Conservation (phyloP, 2,113 vertebrate genomes). For the Melanerpes aurifrons region DNA sequence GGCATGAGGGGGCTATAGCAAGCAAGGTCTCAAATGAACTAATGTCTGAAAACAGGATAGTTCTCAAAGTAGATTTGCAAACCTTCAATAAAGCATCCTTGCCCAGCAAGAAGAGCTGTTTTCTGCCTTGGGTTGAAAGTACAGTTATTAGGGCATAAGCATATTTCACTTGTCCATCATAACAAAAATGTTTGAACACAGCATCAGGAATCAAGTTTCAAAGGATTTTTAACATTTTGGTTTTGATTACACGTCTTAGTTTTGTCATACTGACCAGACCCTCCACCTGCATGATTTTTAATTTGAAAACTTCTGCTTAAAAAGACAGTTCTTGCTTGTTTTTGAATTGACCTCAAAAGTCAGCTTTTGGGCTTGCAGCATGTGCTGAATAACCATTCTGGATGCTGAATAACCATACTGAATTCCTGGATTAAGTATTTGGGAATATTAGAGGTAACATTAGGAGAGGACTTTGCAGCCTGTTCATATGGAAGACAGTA, state of each 20-base stretch:
- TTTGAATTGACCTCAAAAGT: background rate
- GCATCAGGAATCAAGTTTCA: background rate
- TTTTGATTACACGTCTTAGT: background rate
- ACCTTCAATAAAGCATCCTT: background rate
- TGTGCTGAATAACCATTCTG: background rate
- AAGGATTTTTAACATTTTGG: background rate
- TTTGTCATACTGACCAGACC: background rate
- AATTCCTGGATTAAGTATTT: background rate
- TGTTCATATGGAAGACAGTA: background rate
- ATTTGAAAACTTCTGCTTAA: background rate
- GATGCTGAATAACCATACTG: too few relatives aligned
- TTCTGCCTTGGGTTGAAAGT: background rate
- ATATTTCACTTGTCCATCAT: background rate
- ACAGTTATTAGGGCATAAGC: background rate
- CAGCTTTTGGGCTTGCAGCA: background rate
- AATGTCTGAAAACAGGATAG: background rate
- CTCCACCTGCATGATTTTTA: background rate
- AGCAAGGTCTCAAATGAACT: background rate
- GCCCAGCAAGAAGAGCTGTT: background rate
- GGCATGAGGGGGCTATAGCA: slow-evolving; percentile 25
- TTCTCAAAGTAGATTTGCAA: slow-evolving; percentile 22
- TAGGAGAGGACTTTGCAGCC: background rate
- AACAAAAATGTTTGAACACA: background rate
- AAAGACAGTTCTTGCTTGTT: background rate
- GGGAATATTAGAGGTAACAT: background rate